Base-by-base conservation (phyloP, 2,888 invertebrate genomes). In the Phengaris arion region DNA sequence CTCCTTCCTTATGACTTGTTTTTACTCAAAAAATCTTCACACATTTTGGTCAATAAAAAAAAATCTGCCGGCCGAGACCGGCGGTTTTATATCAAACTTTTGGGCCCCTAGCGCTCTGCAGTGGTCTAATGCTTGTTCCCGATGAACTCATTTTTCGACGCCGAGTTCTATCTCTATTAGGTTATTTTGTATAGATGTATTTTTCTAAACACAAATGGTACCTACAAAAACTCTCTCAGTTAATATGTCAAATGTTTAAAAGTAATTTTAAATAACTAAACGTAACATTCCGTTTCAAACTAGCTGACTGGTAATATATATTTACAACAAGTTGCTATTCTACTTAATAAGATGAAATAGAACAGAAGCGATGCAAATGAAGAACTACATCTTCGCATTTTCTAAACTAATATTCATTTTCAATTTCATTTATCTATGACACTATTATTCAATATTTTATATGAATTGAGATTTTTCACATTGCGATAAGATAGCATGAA, bases 281-380 rank as follows among this genome's bases (percentile, higher is more conserved):
- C 12, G 64, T 9, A 8, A 15, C 2, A 15, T 35, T 35, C 12
- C 6, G 59, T 64, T 59, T 57, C 22, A 48, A 64, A 22, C 64
- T 74, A 64, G 46, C 12, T 64, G 74, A 35, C 59, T 51, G 51
- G 52, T 59, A 64, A 51, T 74, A 64, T 64, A 74, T 59, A 74
- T 64, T 64, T 64, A 64, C 59, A 74, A 51, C 59, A 64, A 59
- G 51, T 64, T 64, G 74, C 48, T 64, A 74, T 74, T 74, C 74
- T 74, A 74, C 22, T 22, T 22, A 0, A 74, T 64, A 51, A 74
- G 52, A 64, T 51, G 51, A 68, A 64, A 74, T 68, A 52, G n/a
- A 68, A 74, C 54, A 64, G 59, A 52, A 74, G n/a, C 68, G 74
- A 45, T 52, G 22, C n/a, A 52, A 51, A 68, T 74, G 68, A 68